Conservation (phyloP, 92 coral and sea anemone genomes). For the Heteractis magnifica region DNA sequence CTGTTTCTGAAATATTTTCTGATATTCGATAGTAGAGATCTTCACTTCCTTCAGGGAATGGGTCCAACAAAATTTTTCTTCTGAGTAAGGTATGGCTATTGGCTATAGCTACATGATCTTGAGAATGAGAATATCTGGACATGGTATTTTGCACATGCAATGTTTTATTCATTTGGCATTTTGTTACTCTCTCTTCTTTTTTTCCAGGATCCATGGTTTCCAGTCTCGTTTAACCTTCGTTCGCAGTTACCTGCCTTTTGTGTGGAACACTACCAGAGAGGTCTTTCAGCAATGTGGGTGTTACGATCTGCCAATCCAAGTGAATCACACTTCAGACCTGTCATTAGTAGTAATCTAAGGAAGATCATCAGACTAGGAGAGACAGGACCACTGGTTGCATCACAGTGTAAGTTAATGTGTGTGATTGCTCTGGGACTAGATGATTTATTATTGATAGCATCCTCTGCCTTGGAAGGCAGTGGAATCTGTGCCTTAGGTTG, state of each 20-base stretch:
- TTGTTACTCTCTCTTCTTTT: neutral
- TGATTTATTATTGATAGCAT: neutral
- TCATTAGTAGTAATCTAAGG: slow-evolving; percentile 65
- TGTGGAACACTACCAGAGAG: slow-evolving; percentile 62
- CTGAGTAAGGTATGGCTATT: too few species aligned
- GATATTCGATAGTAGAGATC: neutral
- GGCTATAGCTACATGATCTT: too few species aligned
- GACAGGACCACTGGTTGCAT: slow-evolving; percentile 66
- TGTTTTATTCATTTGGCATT: neutral
- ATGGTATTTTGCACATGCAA: neutral
- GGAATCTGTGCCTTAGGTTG: too few species aligned
- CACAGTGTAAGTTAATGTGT: slow-evolving; percentile 61
- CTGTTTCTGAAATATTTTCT: neutral
- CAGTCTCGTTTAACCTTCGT: slow-evolving; percentile 56
- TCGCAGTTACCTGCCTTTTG: slow-evolving; percentile 61
- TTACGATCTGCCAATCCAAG: slow-evolving; percentile 63
- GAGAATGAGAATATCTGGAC: too few species aligned
- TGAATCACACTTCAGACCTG: slow-evolving; percentile 45
- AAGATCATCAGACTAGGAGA: slow-evolving; percentile 69
- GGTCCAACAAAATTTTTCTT: too few species aligned
- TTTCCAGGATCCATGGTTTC: slow-evolving; percentile 68
- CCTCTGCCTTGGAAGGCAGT: too few species aligned
- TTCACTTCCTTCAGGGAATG: slow-evolving; percentile 19
- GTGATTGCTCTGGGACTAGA: neutral
- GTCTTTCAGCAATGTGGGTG: slow-evolving; percentile 70